Percentiles rank a stretch among this genome's conserved stretches.
Evolutionary conservation across 2,797 vertebrate species (phyloP).

Genomic region (Thalassophryne amazonica): DNA sequence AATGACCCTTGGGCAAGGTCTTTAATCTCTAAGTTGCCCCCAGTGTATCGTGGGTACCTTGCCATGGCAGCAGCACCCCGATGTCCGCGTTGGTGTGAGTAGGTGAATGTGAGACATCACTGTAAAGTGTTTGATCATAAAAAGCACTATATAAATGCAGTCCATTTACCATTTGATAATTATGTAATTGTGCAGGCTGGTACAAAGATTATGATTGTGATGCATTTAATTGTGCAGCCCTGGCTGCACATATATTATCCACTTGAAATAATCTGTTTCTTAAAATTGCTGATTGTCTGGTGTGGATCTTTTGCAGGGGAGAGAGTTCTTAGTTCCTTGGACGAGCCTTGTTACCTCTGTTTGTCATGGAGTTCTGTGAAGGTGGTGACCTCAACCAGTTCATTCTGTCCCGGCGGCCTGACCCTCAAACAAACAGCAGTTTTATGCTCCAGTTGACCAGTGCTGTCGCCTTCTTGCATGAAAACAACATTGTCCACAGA

Average conservation of each 20-base stretch:
- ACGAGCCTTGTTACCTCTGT: conserved; percentile 96
- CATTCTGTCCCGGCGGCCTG: conserved; percentile 86
- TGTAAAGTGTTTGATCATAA: no score
- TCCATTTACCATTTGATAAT: no score
- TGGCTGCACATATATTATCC: not conserved
- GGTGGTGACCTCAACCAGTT: conserved; percentile 96
- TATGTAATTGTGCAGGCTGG: no score
- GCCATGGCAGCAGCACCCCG: no score
- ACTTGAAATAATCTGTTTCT: not conserved
- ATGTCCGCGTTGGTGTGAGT: no score
- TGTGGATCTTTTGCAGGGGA: conserved; percentile 78
- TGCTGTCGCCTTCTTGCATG: conserved; percentile 93
- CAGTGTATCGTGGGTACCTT: no score
- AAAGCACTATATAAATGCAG: no score
- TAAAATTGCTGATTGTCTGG: not conserved
- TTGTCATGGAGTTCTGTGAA: conserved; percentile 98
- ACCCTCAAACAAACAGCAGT: conserved; percentile 88
- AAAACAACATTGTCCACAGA: conserved; percentile 93
- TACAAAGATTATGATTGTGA: no score
- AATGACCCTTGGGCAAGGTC: no score
- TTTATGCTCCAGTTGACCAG: conserved; percentile 96
- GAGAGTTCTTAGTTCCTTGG: conserved; percentile 84
- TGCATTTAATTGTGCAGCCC: no score
- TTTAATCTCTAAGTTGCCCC: no score
- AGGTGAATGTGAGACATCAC: no score